Base-by-base conservation (phyloP, 2,797 vertebrate genomes). In the Naso thynnoides region DNA sequence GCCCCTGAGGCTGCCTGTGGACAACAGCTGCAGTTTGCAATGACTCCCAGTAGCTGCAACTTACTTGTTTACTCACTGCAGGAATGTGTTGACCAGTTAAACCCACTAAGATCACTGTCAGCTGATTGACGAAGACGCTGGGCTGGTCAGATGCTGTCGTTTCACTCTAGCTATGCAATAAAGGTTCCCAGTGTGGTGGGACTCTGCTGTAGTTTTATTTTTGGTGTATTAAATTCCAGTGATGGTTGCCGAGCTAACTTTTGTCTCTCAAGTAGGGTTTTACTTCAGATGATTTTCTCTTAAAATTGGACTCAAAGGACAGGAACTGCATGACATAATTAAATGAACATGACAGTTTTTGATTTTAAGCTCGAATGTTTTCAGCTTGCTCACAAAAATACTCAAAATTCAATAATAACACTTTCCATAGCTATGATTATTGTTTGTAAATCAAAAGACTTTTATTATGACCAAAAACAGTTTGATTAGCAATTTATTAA, bases 11-110 rank as follows among this genome's bases (percentile, higher is more conserved):
- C 50, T 19, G 63, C 70, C 78, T 15, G 63, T 57, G 41, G 41
- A 36, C 78, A 79, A 88, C 92, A 92, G 90, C 87, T 91, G 90
- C 74, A 63, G 73, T 50, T 33, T 53, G 71, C 23, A 33, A 6
- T 45, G 42, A 38, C 73, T 39, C 47, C 47, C 56, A 64, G 71
- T 65, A 82, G 80, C 77, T 58, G 44, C 47, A 78, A 44, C 58
- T 26, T 77, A 59, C 65, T 67, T 83, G 77, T 88, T 84, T 86
- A 80, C 73, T 76, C 60, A 54, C 73, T 44, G 6, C 49, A 73
- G 67, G 76, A 86, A 81, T 83, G 82, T 70, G 72, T 71, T 83
- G 81, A 84, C 44, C 53, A 16, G 27, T 67, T 49, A 83, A 73
- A 82, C 33, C 16, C 23, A 31, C 52, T 44, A 56, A 62, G 47